Conservation (phyloP, 2,888 invertebrate species). For the Ephialtes manifestator region DNA sequence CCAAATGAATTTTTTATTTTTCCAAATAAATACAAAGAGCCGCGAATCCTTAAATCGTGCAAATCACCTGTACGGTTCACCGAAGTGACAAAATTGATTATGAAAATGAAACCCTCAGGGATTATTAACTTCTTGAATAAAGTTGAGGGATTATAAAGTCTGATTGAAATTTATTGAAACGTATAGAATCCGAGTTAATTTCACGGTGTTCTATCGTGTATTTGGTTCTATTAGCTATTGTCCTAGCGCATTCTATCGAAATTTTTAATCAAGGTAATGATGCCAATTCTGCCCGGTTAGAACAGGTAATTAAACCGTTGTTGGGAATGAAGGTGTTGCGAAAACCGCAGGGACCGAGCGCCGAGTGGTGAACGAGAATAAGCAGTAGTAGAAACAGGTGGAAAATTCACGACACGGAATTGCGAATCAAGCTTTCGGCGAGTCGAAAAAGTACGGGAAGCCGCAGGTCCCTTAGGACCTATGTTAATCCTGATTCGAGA, state of each 20-base stretch:
- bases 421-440: conserved; percentile 24
- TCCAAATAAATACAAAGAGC: too few relatives aligned
- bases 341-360: not conserved
- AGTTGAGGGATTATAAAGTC: conserved; percentile 6
- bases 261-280: not conserved
- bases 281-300: conserved; percentile 30
- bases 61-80: not conserved
- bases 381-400: conserved; percentile 2
- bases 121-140: conserved; percentile 11
- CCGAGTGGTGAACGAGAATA: not conserved
- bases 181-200: not conserved
- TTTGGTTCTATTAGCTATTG: not conserved
- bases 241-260: not conserved
- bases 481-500: conserved; percentile 40
- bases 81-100: not conserved
- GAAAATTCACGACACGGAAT: conserved; percentile 10
- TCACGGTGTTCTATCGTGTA: not conserved
- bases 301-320: conserved; percentile 22
- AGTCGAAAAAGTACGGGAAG: conserved; percentile 34
- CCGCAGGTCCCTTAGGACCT: conserved; percentile 2
- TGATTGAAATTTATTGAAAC: not conserved
- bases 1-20: too few relatives aligned
- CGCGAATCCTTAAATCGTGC: not conserved
- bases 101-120: not conserved
- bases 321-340: not conserved